Percentiles rank a stretch among this genome's conserved stretches.
Evolutionary conservation across 2,113 vertebrate species (phyloP).

Genomic region (Balaeniceps rex): DNA sequence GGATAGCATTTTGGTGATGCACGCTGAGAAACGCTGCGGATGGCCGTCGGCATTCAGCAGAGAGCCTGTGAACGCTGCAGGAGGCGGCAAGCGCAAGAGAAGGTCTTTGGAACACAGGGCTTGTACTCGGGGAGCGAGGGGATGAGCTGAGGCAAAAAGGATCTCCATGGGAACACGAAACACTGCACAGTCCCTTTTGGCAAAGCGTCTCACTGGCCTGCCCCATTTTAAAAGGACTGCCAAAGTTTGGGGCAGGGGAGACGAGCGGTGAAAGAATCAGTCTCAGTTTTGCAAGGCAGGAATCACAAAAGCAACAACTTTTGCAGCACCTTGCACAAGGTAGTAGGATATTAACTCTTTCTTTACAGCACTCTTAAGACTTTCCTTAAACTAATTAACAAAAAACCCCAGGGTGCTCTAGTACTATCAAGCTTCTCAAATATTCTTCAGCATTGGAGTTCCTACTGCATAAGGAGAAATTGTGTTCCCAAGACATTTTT

Average conservation of each 20-base stretch:
- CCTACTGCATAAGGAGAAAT: background rate
- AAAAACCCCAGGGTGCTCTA: background rate
- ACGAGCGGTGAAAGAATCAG: background rate
- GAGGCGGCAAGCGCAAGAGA: background rate
- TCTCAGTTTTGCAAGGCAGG: background rate
- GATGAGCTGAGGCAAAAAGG: background rate
- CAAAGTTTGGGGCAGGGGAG: background rate
- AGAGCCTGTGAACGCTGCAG: background rate
- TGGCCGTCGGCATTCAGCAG: background rate
- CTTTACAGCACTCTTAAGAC: background rate
- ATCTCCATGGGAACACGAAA: background rate
- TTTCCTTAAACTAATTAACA: background rate
- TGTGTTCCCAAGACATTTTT: background rate
- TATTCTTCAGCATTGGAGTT: background rate
- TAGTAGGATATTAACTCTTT: background rate
- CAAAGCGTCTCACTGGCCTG: background rate
- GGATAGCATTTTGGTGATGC: background rate
- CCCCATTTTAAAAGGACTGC: background rate
- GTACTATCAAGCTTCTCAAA: background rate
- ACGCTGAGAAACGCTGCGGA: rapidly evolving
- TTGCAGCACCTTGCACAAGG: background rate
- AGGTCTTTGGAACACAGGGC: background rate
- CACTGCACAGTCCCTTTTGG: background rate
- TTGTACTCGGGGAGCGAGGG: background rate
- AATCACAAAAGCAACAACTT: background rate